Evolutionary conservation across 2,113 vertebrate genomes (phyloP).

Genomic region (Cettia cetti): DNA sequence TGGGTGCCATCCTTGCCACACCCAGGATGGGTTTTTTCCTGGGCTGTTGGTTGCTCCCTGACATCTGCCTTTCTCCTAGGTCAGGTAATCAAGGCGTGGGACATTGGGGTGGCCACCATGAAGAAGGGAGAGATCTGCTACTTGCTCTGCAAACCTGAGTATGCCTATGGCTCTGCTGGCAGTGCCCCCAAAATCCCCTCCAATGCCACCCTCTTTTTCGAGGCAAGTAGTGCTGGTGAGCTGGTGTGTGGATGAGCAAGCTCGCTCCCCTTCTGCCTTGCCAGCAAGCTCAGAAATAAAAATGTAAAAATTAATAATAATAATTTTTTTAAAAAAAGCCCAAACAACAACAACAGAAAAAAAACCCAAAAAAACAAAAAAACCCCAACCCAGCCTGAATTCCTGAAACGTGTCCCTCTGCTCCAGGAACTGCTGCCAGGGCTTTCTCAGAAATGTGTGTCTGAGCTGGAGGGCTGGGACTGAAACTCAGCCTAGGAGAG

Average conservation of each 20-base stretch:
- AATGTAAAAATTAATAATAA: not conserved
- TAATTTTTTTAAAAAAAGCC: not conserved
- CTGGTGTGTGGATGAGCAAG: not conserved
- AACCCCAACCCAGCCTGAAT: not conserved
- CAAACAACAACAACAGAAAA: not conserved
- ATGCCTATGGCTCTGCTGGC: conserved; percentile 86
- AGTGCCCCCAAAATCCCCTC: conserved; percentile 90
- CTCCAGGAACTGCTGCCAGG: conserved; percentile 51
- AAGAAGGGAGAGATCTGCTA: conserved; percentile 89
- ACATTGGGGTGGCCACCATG: conserved; percentile 90
- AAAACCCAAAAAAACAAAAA: not conserved
- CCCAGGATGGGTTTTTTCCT: not conserved
- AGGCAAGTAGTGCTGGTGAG: conserved; percentile 69
- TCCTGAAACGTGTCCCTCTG: conserved; percentile 70
- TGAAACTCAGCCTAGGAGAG: not conserved
- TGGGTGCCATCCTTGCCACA: not conserved
- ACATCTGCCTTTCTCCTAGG: conserved; percentile 70
- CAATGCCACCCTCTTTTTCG: conserved; percentile 86
- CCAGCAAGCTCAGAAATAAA: not conserved
- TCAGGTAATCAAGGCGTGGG: conserved; percentile 95
- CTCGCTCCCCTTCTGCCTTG: not conserved
- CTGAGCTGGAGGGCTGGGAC: conserved; percentile 45
- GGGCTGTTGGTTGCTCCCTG: not conserved
- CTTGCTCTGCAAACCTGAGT: conserved; percentile 88
- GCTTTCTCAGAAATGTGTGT: conserved; percentile 72